Conservation (phyloP, 2,113 vertebrate genomes). For the Andinoacara biseriatus region DNA sequence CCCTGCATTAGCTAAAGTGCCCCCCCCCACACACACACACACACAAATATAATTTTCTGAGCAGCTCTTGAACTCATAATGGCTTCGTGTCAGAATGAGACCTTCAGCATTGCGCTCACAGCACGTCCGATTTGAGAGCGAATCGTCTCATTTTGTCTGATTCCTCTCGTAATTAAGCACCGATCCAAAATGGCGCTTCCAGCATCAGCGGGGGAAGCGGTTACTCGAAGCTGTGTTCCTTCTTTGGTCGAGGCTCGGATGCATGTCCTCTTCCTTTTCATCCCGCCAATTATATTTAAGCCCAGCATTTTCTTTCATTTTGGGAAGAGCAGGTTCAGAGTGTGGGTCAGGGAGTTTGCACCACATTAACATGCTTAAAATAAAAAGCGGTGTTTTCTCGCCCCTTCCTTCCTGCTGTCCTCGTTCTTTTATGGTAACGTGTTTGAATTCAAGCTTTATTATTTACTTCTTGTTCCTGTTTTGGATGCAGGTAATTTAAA, state of each 20-base stretch:
- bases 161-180: slow-evolving; percentile 4
- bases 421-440: neutral
- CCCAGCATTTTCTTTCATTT: slow-evolving; percentile 17
- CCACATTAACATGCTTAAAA: neutral
- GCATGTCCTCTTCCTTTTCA: neutral
- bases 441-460: neutral
- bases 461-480: neutral
- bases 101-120: neutral
- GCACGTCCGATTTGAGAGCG: neutral
- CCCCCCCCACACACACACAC: no score
- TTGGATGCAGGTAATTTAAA: neutral
- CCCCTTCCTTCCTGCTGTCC: neutral
- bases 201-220: neutral
- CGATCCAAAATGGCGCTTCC: neutral
- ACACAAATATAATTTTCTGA: neutral
- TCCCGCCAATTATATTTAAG: neutral
- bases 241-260: neutral
- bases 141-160: slow-evolving; percentile 10
- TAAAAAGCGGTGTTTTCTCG: neutral
- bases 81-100: neutral
- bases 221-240: neutral
- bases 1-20: neutral
- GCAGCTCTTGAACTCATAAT: neutral
- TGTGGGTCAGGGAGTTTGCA: neutral
- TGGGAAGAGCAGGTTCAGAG: fast-evolving